Conservation (phyloP, 2,797 vertebrate species). For the Myiotriccus ornatus region DNA sequence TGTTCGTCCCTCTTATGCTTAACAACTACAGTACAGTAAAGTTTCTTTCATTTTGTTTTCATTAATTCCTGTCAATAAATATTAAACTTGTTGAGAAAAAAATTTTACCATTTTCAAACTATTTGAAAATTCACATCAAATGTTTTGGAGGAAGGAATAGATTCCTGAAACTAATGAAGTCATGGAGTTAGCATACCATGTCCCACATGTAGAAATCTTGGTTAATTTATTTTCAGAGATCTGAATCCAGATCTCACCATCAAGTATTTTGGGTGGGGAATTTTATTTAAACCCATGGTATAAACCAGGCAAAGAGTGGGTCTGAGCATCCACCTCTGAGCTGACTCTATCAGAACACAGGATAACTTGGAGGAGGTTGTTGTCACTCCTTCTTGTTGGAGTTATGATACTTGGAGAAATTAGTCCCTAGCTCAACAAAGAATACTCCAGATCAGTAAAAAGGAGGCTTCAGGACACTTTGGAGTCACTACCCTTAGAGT, state of each 20-base stretch:
- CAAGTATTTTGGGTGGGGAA: not conserved
- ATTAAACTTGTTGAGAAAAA: not conserved
- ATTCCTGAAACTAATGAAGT: not conserved
- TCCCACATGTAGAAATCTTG: not conserved
- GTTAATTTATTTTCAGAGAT: not conserved
- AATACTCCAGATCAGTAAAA: not conserved
- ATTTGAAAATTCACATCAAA: not conserved
- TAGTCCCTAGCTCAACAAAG: not conserved
- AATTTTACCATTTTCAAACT: not conserved
- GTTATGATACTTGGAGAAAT: not conserved
- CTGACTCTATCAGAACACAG: not conserved
- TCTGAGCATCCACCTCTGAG: not conserved
- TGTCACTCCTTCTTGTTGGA: not conserved
- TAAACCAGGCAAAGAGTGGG: not conserved
- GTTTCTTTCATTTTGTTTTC: not conserved
- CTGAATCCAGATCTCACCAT: not conserved
- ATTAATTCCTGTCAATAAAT: not conserved
- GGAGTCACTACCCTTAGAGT: not conserved
- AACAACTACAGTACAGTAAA: not conserved
- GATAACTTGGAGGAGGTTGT: not conserved
- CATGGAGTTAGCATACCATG: not conserved
- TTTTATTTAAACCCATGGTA: not conserved
- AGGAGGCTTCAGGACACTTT: not conserved
- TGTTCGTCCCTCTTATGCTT: not conserved
- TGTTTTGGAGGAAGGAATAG: not conserved